Evolutionary conservation across 1,140 invertebrate genomes (phyloP).

Genomic region (Neotoxoptera formosana): DNA sequence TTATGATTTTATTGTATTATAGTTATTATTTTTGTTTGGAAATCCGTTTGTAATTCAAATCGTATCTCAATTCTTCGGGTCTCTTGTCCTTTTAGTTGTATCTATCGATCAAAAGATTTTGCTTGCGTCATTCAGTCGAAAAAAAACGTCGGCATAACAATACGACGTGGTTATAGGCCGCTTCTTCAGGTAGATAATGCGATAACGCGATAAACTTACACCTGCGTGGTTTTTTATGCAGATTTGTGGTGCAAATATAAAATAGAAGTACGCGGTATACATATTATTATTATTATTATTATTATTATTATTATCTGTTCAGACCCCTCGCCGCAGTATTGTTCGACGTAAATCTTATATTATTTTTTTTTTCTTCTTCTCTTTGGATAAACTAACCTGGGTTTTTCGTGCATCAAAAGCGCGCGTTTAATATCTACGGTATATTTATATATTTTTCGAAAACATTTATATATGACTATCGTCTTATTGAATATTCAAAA

Average conservation of each 20-base stretch:
- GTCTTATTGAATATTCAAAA: constrained; percentile 24
- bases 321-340: not conserved
- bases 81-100: not conserved
- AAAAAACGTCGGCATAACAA: not conserved
- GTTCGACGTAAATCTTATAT: not conserved
- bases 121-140: not conserved
- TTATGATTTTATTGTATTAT: not conserved
- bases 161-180: not conserved
- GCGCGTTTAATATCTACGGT: not conserved
- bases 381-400: not conserved
- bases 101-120: not conserved
- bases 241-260: not conserved
- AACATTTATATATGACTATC: not conserved
- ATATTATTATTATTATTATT: not conserved
- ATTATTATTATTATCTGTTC: not conserved
- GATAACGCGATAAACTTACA: not conserved
- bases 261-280: not conserved
- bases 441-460: not conserved
- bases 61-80: not conserved
- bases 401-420: not conserved
- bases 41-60: not conserved
- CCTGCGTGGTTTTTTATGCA: not conserved
- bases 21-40: not conserved
- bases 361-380: not conserved
- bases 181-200: not conserved